Base-by-base conservation (phyloP, 2,888 invertebrate genomes). In the Cheilosia soror region DNA sequence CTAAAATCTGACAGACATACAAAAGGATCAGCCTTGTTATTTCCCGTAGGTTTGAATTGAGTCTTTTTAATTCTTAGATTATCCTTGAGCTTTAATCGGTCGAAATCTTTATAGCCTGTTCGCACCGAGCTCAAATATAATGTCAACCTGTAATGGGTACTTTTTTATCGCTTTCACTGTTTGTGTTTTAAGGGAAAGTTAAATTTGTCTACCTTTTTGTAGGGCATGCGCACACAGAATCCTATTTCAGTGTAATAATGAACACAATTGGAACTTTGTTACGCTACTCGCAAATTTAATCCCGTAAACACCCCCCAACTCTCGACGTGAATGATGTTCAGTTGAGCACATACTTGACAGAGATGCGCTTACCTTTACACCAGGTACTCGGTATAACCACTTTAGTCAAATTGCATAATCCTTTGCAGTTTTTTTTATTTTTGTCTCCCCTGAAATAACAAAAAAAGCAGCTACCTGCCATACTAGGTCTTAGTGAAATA, bases 341-440 rank as follows among this genome's bases (percentile, higher is more conserved):
- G 33, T 42, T 9, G 47, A 68, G 63, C 27, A 42, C 49, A n/a
- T n/a, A 60, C 72, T 85, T 77, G 58, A 77, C 44, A 76, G 47
- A 63, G 60, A 71, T 9, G 6, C 51, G 60, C 63, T 65, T 62
- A 83, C 68, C 69, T 69, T 66, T 55, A 55, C 58, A 58, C 20
- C 5, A 73, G 53, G 62, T 37, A 31, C 7, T 33, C 31, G 20
- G 20, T n/a, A 40, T 60, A 72, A 51, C 44, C 72, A 68, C 77
- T 55, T 55, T 58, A 60, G 63, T 25, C 25, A n/a, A 77, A 72
- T 85, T 85, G 53, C 81, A 85, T 85, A 85, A 85, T 76, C 58
- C 62, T 77, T 51, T 63, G 3, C 49, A 44, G 25, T 29, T 29
- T 13, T 25, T 49, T 13, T 20, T 13, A n/a, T 37, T 13, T 20